Evolutionary conservation across 2,888 invertebrate species (phyloP), one percentile per base, ranked within the genome.

Genomic region (Caenorhabditis drosophilae): DNA sequence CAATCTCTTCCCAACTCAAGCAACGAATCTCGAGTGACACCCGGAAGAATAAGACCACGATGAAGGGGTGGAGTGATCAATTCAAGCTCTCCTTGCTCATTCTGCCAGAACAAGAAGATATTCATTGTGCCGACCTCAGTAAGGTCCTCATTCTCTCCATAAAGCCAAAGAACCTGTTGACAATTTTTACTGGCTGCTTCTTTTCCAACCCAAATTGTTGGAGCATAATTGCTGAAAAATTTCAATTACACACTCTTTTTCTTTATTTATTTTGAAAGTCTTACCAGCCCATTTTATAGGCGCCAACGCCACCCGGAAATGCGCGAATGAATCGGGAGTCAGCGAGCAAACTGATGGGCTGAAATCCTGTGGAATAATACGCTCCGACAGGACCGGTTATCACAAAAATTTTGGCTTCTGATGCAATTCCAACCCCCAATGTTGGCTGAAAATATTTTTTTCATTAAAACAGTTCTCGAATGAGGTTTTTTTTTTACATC

Each of bases 121-220:
- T 98, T 98, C 98, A 98, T 98, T 15, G 96, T 92, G 51, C 98
- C 98, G 44, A 92, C 95, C 88, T 98, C 98, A 0, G 98, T 97
- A 83, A 94, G 90, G 80, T 97, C 90, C 1, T 92, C 90, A 81
- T 97, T 90, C 0, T 92, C 90, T 2, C 96, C 97, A 83, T 91
- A 95, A 38, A 98, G 87, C 98, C 98, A 98, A 54, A 98, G 85
- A 7, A 81, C 97, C 57, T 76, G 67, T 48, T 63, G 63, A 51
- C 60, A 64, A 1, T 92, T 93, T 79, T 89, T 87, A 1, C 92
- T 91, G 80, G 90, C 89, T 47, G 91, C 91, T 82, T 91, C 78
- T 55, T 85, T 84, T 76, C 87, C 86, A 15, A 87, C 81, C 52
- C 83, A 77, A 46, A 88, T 83, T 1, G 87, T 87, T n/a, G 88